Evolutionary conservation across 2,888 invertebrate species (phyloP).

Genomic region (Maniola hyperantus): DNA sequence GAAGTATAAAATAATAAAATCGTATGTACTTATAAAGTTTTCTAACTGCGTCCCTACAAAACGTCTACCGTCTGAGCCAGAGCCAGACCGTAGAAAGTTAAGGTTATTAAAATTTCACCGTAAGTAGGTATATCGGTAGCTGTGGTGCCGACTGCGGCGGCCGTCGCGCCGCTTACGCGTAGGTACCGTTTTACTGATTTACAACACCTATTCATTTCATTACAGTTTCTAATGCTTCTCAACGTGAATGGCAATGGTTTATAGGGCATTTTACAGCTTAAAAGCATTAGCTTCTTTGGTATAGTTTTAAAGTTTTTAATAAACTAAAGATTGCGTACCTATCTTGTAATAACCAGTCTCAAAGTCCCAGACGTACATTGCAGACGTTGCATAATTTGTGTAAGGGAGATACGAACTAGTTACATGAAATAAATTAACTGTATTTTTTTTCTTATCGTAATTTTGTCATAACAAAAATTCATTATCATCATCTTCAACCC

Average conservation of each 20-base stretch:
- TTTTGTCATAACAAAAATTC: too few species aligned
- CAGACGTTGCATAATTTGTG: too few species aligned
- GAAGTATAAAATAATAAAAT: background rate
- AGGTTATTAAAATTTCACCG: conserved; percentile 79
- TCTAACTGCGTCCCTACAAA: conserved; percentile 16
- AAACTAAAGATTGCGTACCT: too few species aligned
- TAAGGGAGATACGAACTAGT: too few species aligned
- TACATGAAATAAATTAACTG: too few species aligned
- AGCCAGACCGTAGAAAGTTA: conserved; percentile 67
- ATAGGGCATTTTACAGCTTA: background rate
- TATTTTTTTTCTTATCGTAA: too few species aligned
- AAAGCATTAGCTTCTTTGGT: too few species aligned
- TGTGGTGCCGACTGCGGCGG: too few species aligned
- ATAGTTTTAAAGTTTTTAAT: too few species aligned
- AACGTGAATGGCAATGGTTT: conserved; percentile 1
- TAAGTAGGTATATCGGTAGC: conserved; percentile 67
- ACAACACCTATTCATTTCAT: conserved; percentile 38
- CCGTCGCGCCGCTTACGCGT: conserved; percentile 42
- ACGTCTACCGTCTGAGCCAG: conserved; percentile 1
- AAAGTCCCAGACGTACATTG: too few species aligned
- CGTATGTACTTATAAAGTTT: background rate
- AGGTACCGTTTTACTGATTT: conserved; percentile 60
- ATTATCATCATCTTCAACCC: too few species aligned
- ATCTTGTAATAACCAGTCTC: too few species aligned
- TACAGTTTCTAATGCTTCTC: conserved; percentile 8